Conservation (phyloP, 2,797 vertebrate genomes). For the Characodon lateralis region DNA sequence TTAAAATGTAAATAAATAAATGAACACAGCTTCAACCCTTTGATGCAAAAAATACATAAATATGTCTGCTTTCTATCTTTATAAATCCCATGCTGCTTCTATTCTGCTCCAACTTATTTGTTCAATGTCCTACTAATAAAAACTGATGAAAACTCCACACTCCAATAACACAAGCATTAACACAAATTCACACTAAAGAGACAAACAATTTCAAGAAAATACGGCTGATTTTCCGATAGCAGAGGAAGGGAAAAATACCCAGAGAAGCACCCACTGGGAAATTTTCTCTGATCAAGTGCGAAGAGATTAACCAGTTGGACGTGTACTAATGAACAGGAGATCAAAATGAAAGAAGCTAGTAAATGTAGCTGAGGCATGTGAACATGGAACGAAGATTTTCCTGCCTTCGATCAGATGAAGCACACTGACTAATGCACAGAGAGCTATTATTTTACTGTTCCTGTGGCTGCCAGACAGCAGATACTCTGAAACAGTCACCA, state of each 20-base stretch:
- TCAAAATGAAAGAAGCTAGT: slow-evolving; percentile 70
- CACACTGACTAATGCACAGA: slow-evolving; percentile 50
- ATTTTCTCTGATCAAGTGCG: slow-evolving; percentile 72
- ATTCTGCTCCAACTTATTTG: slow-evolving; percentile 21
- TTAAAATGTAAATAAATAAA: background rate
- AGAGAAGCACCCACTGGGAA: slow-evolving; percentile 61
- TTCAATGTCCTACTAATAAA: slow-evolving; percentile 55
- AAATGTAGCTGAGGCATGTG: slow-evolving; percentile 71
- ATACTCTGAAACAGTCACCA: slow-evolving; percentile 32
- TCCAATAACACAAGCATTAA: slow-evolving; percentile 68
- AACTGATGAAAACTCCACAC: slow-evolving; percentile 70
- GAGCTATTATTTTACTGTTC: slow-evolving; percentile 49
- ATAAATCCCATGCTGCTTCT: background rate
- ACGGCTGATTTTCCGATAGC: slow-evolving; percentile 49
- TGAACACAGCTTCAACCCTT: slow-evolving; percentile 6
- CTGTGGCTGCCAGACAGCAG: slow-evolving; percentile 15
- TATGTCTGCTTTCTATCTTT: slow-evolving; percentile 6
- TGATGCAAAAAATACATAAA: background rate
- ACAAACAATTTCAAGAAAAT: slow-evolving; percentile 67
- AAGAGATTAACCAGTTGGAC: slow-evolving; percentile 75
- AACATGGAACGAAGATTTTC: slow-evolving; percentile 46
- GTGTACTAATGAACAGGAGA: slow-evolving; percentile 71
- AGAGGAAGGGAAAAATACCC: slow-evolving; percentile 12
- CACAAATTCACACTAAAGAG: slow-evolving; percentile 60
- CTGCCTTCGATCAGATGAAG: slow-evolving; percentile 51